Conservation (phyloP, 2,888 invertebrate species). For the Drosophila macrospina region DNA sequence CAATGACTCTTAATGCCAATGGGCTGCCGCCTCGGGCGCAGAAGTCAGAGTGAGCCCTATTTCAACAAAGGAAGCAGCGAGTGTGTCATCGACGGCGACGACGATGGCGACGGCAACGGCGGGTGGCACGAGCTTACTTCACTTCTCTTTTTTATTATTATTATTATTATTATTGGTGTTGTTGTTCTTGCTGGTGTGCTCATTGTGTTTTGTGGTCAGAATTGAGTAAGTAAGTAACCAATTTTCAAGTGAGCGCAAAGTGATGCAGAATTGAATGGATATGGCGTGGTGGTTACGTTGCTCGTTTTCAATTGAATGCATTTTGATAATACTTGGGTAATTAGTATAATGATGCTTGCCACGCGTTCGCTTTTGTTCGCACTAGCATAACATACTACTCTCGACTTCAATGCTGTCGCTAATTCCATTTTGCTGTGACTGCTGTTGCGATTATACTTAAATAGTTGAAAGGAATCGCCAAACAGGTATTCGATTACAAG, state of each 20-base stretch:
- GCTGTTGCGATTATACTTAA: slow-evolving; percentile 67
- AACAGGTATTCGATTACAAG: slow-evolving; percentile 72
- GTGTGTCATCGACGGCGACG: slow-evolving; percentile 2
- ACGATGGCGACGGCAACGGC: too few relatives aligned
- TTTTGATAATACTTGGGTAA: slow-evolving; percentile 83
- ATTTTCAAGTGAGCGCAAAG: slow-evolving; percentile 63
- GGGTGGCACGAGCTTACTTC: slow-evolving; percentile 12
- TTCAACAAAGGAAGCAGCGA: slow-evolving; percentile 20
- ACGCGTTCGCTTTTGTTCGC: slow-evolving; percentile 45
- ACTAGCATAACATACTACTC: not conserved
- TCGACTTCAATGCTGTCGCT: slow-evolving; percentile 17
- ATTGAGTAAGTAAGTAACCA: slow-evolving; percentile 46
- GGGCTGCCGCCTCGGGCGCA: slow-evolving; percentile 57
- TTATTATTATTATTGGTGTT: slow-evolving; percentile 28
- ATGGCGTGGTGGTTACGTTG: slow-evolving; percentile 20
- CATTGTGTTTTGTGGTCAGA: slow-evolving; percentile 51
- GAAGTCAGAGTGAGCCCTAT: slow-evolving; percentile 56
- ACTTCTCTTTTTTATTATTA: slow-evolving; percentile 1
- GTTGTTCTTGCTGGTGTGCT: slow-evolving; percentile 17
- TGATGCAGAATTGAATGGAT: slow-evolving; percentile 36
- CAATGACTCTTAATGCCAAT: slow-evolving; percentile 73
- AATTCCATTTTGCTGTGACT: slow-evolving; percentile 48
- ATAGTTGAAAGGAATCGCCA: slow-evolving; percentile 45
- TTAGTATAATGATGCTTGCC: slow-evolving; percentile 78
- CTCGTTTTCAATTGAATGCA: slow-evolving; percentile 80